Base-by-base conservation (phyloP, 2,113 vertebrate species). In the Cyanoramphus novaezelandiae region DNA sequence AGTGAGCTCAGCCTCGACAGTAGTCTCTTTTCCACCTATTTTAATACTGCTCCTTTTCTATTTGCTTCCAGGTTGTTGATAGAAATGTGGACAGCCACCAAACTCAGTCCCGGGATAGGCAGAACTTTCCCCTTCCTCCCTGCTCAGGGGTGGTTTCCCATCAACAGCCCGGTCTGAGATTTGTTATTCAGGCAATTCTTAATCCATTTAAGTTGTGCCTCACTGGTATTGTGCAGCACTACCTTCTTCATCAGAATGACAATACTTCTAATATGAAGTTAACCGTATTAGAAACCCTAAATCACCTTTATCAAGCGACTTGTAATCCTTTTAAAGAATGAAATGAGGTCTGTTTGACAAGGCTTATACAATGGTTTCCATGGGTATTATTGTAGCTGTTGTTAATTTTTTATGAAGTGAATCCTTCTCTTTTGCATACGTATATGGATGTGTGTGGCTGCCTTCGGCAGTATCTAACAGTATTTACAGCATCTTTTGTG, bases 271-370 rank as follows among this genome's bases (percentile, higher is more conserved):
- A 55, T 55, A 69, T 47, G 31, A 29, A 96, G 21, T 68, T 64
- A 83, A 79, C 65, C 75, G 24, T 72, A 13, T 91, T 85, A 91
- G 91, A 71, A 97, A 29, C 70, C 44, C 37, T 65, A 25, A 86
- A 19, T 88, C 76, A 81, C 55, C 69, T 87, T 95, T 77, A 74
- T 91, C 52, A 76, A 55, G 55, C 0, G 4, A 28, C 27, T 69
- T 85, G 52, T 92, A 87, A 88, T 91, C 52, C 37, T 69, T 91
- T 92, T 94, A 87, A 82, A 63, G 74, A 87, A 76, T 49, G 74
- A 87, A 76, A 76, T 52, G 39, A 94, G 43, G 46, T 77, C 43
- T 74, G 16, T 93, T 91, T 93, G 68, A 74, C 67, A 41, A 44
- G 86, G 44, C 35, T 82, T 41, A 35, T 2, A 69, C 70, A 62